Evolutionary conservation across 2,888 invertebrate species (phyloP), one percentile per base, ranked within the genome.

Genomic region (Macrophya alboannulata): DNA sequence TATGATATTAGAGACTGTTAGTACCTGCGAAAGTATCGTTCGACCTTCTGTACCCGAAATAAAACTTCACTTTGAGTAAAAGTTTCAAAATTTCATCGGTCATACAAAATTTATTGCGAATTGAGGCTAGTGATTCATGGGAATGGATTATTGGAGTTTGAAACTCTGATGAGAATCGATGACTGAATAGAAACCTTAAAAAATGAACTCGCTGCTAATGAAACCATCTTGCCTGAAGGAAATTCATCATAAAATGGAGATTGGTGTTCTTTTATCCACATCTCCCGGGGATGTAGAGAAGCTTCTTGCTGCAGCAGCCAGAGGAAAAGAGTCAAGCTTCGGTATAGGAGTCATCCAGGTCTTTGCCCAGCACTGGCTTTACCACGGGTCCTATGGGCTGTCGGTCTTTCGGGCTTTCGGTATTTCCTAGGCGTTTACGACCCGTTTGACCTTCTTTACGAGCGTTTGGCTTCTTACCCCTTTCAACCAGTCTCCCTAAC

Each of bases 391-490:
- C 77, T 77, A 77, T 77, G 77, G 77, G 81, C 59, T 62, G 81
- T 81, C 81, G 81, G 77, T 77, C 77, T 77, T 77, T 55, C 81
- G 81, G 43, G 81, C 81, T 81, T 65, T 81, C 81, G 86, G 89
- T 89, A 88, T 88, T 90, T 89, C 88, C 89, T 87, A 88, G 84
- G 87, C 90, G 88, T 91, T 92, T 92, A 92, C 91, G 91, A 92
- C 88, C 90, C 88, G 89, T 90, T 90, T 91, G 91, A 91, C 90
- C 91, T 91, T 91, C 89, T 92, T 92, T 91, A 91, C 90, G 92
- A 92, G 87, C 90, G 87, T 90, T 90, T 90, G 89, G 88, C 90
- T 90, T 90, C 90, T 90, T 91, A 91, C 90, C 89, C 89, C 89
- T 90, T 91, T 89, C 89, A 89, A 88, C 88, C 89, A 88, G 89